phyloP scores from a whole-genome alignment of 1,140 invertebrate genomes.

The Drosophila gunungcola region DNA sequence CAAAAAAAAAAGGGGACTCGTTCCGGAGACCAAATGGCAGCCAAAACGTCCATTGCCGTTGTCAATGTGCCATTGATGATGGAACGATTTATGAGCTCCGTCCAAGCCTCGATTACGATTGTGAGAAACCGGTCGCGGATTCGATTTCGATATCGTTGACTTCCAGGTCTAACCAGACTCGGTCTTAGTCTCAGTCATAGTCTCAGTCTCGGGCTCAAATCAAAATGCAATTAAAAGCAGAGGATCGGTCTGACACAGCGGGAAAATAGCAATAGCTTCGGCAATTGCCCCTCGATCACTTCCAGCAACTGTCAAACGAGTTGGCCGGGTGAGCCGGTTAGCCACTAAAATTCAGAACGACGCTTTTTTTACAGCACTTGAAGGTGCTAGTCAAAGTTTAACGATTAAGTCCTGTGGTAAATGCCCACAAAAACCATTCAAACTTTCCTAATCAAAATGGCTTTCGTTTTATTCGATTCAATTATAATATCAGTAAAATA shows the following conservation, averaged over 20 bases:
- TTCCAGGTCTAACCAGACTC: not conserved
- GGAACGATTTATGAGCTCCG: conserved; percentile 69
- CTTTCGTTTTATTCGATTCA: not conserved
- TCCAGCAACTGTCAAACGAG: conserved; percentile 15
- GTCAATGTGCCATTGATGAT: conserved; percentile 75
- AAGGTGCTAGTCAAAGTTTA: not conserved
- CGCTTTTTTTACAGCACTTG: conserved; percentile 3
- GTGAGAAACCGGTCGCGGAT: conserved; percentile 51
- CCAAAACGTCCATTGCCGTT: conserved; percentile 52
- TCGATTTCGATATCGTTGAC: conserved; percentile 49
- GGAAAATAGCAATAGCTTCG: conserved; percentile 23
- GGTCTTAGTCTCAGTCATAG: not conserved
- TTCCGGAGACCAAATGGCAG: conserved; percentile 12
- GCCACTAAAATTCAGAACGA: not conserved
- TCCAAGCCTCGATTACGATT: conserved; percentile 35
- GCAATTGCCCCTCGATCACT: conserved; percentile 17
- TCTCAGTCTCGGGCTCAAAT: conserved; percentile 23
- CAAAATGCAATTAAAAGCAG: conserved; percentile 72
- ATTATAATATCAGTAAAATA: too few species aligned
- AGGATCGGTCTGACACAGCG: conserved; percentile 29
- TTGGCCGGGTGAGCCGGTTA: conserved; percentile 3
- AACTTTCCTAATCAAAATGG: not conserved
- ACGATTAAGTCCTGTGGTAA: conserved; percentile 1
- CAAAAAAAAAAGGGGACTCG: not conserved
- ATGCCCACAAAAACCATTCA: conserved; percentile 1